A percentile compares a stretch with the other conserved stretches of the same genome.
Conservation (phyloP, 2,888 invertebrate species). For the Nephrotoma guestfalica region DNA sequence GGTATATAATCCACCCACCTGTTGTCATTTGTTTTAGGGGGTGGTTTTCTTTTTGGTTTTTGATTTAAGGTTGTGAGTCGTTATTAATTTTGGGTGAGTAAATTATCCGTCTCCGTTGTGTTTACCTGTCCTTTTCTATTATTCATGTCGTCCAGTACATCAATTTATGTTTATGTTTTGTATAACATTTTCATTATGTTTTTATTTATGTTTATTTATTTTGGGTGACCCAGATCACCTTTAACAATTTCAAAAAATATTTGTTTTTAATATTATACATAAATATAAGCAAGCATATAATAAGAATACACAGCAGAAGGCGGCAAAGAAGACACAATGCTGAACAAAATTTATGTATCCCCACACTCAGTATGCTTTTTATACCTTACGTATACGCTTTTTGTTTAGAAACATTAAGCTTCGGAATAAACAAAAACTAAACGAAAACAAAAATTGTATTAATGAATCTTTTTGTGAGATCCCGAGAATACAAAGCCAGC, state of each 20-base stretch:
- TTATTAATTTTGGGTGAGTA: background rate
- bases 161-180: background rate
- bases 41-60: background rate
- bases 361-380: background rate
- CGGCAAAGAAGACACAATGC: background rate
- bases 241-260: background rate
- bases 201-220: background rate
- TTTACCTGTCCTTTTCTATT: background rate
- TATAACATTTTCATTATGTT: background rate
- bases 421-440: background rate
- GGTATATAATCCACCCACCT: background rate
- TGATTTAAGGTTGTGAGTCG: background rate
- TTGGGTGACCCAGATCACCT: background rate
- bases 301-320: background rate
- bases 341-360: background rate
- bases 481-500: background rate
- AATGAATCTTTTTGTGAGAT: background rate
- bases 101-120: background rate
- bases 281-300: background rate
- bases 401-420: background rate
- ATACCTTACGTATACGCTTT: background rate
- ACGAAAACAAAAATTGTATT: background rate
- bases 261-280: background rate
- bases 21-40: background rate
- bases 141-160: background rate